Conservation (phyloP, 2,888 invertebrate genomes). For the Boloria selene region DNA sequence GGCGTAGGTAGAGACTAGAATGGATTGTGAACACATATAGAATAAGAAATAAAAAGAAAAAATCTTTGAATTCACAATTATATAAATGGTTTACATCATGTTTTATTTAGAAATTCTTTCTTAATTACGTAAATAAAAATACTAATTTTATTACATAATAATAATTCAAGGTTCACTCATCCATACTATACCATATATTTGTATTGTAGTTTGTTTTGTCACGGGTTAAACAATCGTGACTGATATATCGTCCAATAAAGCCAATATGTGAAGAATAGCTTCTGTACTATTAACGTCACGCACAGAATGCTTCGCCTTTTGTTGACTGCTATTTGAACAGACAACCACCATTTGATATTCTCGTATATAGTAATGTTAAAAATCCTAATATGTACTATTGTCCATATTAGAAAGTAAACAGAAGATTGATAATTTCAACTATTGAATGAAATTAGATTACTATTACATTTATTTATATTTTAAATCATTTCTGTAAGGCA, state of each 20-base stretch:
- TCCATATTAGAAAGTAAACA: constrained; percentile 25
- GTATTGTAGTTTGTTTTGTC: constrained; percentile 24
- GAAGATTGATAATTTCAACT: neutral
- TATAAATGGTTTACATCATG: too few relatives aligned
- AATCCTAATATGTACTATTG: constrained; percentile 13
- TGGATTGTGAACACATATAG: too few relatives aligned
- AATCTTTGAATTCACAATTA: too few relatives aligned
- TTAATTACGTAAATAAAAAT: too few relatives aligned
- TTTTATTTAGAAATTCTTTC: too few relatives aligned
- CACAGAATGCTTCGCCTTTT: constrained; percentile 62
- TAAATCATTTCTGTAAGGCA: too few relatives aligned
- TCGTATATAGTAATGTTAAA: constrained; percentile 34
- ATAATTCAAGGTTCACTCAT: neutral
- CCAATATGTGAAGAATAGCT: constrained; percentile 69
- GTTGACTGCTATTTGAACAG: constrained; percentile 64
- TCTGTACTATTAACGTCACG: constrained; percentile 72
- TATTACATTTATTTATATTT: too few relatives aligned
- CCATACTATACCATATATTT: constrained; percentile 8
- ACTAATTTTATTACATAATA: too few relatives aligned
- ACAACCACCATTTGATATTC: constrained; percentile 64
- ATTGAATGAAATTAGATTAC: too few relatives aligned
- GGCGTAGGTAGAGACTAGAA: too few relatives aligned
- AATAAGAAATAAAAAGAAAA: too few relatives aligned
- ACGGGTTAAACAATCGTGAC: constrained; percentile 46
- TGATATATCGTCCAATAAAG: constrained; percentile 71